Evolutionary conservation across 2,888 invertebrate species (phyloP), one percentile per base, ranked within the genome.

Genomic region (Cerastoderma edule): DNA sequence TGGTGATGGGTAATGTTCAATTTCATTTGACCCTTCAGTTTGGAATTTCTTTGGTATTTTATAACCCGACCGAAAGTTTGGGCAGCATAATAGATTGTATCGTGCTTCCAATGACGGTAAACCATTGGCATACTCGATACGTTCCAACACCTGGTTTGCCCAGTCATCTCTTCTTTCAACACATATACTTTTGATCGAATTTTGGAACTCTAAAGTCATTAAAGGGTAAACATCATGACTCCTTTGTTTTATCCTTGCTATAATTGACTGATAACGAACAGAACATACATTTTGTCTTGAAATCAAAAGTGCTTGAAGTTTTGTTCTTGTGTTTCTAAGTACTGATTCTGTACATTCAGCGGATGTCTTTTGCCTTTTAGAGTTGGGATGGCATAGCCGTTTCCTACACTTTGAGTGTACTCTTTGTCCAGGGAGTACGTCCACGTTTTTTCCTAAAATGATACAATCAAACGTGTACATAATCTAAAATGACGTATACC

Each of bases 41-140:
- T 33, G 30, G 50, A 30, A 44, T 5, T 16, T 28, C 24, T 64
- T 28, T n/a, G 71, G 74, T 16, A 53, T 53, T 19, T 53, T 28
- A 19, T 68, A 66, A 10, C 46, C 39, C 24, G 78, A 76, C 13
- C 67, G 32, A 32, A 83, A 83, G 46, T 83, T 81, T 19, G 76
- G 53, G 48, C 69, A 70, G 53, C 82, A 83, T 19, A 46, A 60
- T n/a, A 80, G 79, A 48, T 85, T 82, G 32, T 82, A 84, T 8
- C 75, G 22, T 13, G 83, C 76, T 46, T 83, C 83, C 22, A 72
- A 76, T 27, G 85, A 82, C 30, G 73, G 85, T 0, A 85, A 74
- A 60, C 83, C 83, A 22, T 68, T 32, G 5, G 46, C 64, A 48
- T 28, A 68, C 33, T 83, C 48, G 10, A 83, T 13, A 28, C 75